Evolutionary conservation across 1,140 invertebrate genomes (phyloP).

Genomic region (Calycopis cecrops): DNA sequence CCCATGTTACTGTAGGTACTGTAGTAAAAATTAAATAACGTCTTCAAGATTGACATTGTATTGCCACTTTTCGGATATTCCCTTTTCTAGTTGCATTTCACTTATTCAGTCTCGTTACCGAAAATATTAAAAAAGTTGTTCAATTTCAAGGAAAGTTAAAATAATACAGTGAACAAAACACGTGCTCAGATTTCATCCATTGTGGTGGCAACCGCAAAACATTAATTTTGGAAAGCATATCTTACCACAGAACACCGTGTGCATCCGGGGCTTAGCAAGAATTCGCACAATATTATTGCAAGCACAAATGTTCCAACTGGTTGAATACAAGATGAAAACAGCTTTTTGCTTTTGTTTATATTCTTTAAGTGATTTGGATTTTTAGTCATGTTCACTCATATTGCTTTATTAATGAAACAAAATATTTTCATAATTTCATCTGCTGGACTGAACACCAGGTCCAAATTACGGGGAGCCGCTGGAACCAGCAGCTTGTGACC

Average conservation of each 20-base stretch:
- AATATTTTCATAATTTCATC: no score
- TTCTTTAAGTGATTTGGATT: no score
- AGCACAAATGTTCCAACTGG: slow-evolving; percentile 23
- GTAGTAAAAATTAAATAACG: no score
- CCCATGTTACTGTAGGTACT: no score
- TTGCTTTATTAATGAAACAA: no score
- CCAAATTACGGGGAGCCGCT: no score
- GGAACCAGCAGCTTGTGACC: no score
- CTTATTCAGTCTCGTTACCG: neutral
- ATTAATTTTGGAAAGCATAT: slow-evolving; percentile 30
- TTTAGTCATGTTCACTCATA: no score
- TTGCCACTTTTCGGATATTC: no score
- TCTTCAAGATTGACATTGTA: no score
- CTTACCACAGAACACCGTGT: slow-evolving; percentile 24
- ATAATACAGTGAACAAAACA: neutral
- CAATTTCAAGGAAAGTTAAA: slow-evolving; percentile 1
- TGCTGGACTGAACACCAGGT: no score
- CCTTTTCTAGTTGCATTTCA: no score
- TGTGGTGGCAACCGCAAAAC: slow-evolving; percentile 22
- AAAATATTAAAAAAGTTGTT: neutral
- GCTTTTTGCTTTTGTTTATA: neutral
- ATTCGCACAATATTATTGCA: slow-evolving; percentile 27
- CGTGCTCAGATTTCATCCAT: slow-evolving; percentile 20
- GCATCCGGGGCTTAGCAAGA: slow-evolving; percentile 20
- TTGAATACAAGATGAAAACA: slow-evolving; percentile 17